These are phyloP conservation scores for Phrynosoma platyrhinos DNA, from an alignment of 2,113 vertebrate species.

Conservation along the genomic window DNA sequence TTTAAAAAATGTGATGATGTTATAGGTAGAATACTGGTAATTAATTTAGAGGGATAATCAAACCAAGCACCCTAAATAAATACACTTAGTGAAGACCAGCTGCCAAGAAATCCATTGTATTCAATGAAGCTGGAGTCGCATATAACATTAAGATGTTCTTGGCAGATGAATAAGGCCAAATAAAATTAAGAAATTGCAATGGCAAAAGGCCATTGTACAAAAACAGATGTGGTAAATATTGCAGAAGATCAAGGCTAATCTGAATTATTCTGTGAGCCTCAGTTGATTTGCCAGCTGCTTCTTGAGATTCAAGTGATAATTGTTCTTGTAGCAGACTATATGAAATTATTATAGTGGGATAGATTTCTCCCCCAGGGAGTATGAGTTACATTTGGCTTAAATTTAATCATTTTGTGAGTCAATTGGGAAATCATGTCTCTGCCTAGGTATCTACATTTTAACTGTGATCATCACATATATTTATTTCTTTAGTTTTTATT, in stretches of 20 bases:
- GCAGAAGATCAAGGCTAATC: conserved; percentile 1
- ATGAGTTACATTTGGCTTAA: neutral
- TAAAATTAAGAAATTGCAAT: conserved; percentile 62
- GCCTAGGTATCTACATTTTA: neutral
- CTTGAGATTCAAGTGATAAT: conserved; percentile 22
- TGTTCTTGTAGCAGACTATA: neutral
- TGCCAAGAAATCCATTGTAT: conserved; percentile 7
- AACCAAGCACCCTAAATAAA: conserved; percentile 1
- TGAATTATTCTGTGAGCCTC: neutral
- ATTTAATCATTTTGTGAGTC: neutral
- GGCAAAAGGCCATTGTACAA: conserved; percentile 46
- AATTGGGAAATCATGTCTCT: neutral
- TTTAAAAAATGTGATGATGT: neutral
- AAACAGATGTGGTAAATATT: conserved; percentile 31
- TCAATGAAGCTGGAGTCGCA: conserved; percentile 16
- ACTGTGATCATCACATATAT: neutral
- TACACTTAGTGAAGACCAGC: neutral
- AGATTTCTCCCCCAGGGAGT: neutral
- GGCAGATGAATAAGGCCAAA: conserved; percentile 37
- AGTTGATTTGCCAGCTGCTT: conserved; percentile 27
- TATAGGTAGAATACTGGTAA: neutral
- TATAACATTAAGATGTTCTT: conserved; percentile 49
- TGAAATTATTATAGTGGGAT: neutral
- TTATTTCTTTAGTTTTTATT: neutral
- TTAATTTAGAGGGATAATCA: neutral